Evolutionary conservation across 2,797 vertebrate genomes (phyloP).

Genomic region (Jordanella pulchra): DNA sequence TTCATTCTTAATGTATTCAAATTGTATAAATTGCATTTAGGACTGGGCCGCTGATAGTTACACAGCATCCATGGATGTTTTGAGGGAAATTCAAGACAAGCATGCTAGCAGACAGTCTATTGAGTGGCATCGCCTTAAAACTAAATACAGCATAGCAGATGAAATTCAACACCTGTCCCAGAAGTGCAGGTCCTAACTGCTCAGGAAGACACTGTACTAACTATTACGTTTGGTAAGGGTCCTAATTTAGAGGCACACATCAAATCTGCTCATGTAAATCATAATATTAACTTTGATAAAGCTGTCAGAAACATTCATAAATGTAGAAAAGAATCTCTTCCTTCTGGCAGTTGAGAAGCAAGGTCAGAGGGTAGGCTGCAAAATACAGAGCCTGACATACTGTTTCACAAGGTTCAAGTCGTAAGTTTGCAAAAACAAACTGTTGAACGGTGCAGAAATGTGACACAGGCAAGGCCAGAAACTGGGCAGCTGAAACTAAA

Average conservation of each 20-base stretch:
- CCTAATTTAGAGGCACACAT: constrained; percentile 19
- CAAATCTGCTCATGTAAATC: constrained; percentile 50
- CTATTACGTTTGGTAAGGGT: too few relatives aligned
- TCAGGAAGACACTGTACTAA: constrained; percentile 13
- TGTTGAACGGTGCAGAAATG: constrained; percentile 36
- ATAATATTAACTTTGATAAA: constrained; percentile 55
- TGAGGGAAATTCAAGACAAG: neutral
- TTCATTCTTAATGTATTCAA: neutral
- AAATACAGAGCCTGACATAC: constrained; percentile 22
- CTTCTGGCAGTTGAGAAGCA: constrained; percentile 22
- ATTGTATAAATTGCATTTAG: neutral
- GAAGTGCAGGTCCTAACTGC: constrained; percentile 31
- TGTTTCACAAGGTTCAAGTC: constrained; percentile 7
- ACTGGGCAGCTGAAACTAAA: constrained; percentile 18
- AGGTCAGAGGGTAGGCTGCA: constrained; percentile 32
- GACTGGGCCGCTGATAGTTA: neutral
- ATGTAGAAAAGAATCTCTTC: constrained; percentile 24
- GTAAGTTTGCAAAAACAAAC: constrained; percentile 6
- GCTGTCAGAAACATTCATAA: neutral
- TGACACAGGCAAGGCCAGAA: constrained; percentile 18
- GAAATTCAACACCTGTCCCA: too few relatives aligned
- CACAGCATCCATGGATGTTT: neutral
- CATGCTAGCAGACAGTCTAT: neutral
- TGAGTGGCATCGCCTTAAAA: too few relatives aligned
- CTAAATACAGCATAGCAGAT: too few relatives aligned